phyloP scores from a whole-genome alignment of 2,888 invertebrate genomes.

The Sturmia bella region DNA sequence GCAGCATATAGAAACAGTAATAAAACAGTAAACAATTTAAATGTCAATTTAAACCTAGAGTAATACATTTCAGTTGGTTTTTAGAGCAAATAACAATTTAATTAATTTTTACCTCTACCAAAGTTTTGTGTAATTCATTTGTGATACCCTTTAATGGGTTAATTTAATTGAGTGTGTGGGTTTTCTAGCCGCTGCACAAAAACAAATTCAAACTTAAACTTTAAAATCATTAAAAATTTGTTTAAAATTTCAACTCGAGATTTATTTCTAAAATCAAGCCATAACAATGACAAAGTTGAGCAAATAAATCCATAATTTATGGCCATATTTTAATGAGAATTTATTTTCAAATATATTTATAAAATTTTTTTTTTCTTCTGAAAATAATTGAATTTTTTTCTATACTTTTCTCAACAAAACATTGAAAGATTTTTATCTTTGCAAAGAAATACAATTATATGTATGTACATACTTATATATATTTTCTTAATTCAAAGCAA shows the following conservation, averaged over 20 bases:
- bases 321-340: conserved; percentile 40
- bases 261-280: conserved; percentile 23
- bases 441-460: conserved; percentile 1
- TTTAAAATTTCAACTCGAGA: conserved; percentile 20
- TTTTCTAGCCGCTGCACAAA: conserved; percentile 16
- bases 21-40: no score
- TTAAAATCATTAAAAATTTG: conserved; percentile 30
- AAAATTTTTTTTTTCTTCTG: conserved; percentile 24
- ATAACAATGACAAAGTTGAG: conserved; percentile 25
- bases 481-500: conserved; percentile 19
- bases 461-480: no score
- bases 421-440: conserved; percentile 54
- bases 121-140: no score
- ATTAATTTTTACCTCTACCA: no score
- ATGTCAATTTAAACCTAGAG: no score
- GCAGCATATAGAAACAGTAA: no score
- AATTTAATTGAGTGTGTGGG: conserved; percentile 30
- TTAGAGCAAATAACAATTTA: no score
- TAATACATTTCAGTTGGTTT: no score
- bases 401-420: not conserved
- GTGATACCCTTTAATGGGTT: conserved; percentile 22
- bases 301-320: conserved; percentile 50
- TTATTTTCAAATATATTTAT: conserved; percentile 28
- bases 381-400: not conserved
- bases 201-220: not conserved